Base-by-base conservation (phyloP, 2,797 vertebrate species). In the Cygnus olor region DNA sequence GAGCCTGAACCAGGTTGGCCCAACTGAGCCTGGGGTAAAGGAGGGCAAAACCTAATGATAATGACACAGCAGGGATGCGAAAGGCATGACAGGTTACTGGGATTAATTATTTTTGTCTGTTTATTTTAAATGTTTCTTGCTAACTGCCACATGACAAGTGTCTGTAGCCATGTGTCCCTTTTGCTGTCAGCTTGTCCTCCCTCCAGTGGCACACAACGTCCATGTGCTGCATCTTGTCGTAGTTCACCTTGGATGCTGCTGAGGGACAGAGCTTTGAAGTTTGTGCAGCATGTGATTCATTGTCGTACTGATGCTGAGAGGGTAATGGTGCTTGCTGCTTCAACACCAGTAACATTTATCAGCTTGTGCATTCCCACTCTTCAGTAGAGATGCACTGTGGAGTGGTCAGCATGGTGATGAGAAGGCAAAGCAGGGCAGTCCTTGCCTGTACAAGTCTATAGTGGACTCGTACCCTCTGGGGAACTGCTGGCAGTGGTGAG, bases 121-220 rank as follows among this genome's bases (percentile, higher is more conserved):
- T 96, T 91, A 90, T 91, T 96, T 95, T 96, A 76, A 93, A 30
- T 96, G 93, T 95, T 93, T 85, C 92, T 95, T 96, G 92, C 96
- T 95, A 95, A 96, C 90, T 96, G 90, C 95, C 92, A 95, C 87
- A 95, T 95, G 92, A 95, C 73, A 77, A 88, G 32, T 96, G 94
- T 96, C 92, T 95, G 96, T 95, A 95, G 93, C 95, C 84, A 63
- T 96, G 92, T 94, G 94, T 96, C 73, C 92, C 93, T 94, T 93
- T 93, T 95, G 82, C 96, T 96, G 96, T 96, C 94, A 91, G 90
- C 93, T 95, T 96, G 96, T 96, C 89, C 82, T 96, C 80, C 90
- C 89, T 94, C 81, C 7, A 4, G 79, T 95, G 90, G 93, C 92
- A 95, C 94, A 90, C 92, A 89, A 81, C 86, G 89, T 94, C 94